Conservation (phyloP, 2,888 invertebrate genomes). For the Nomada fucata region DNA sequence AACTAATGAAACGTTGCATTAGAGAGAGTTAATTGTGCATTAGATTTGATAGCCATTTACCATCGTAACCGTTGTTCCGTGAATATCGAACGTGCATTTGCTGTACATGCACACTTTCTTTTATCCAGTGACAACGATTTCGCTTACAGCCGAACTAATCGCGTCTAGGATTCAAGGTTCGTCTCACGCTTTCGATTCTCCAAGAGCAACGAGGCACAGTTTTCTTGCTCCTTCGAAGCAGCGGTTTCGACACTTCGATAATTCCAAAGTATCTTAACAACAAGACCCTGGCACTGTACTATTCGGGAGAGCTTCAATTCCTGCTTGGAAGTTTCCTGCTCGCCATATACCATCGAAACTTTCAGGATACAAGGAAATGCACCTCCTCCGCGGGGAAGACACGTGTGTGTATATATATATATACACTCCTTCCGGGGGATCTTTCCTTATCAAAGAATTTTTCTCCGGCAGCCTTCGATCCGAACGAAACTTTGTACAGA, state of each 20-base stretch:
- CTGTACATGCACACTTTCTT: neutral
- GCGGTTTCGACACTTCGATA: constrained; percentile 28
- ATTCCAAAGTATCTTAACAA: constrained; percentile 54
- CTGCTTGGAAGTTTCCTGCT: constrained; percentile 16
- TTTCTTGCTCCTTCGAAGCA: neutral
- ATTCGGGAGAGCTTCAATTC: constrained; percentile 20
- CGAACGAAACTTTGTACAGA: constrained; percentile 26
- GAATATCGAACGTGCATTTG: too few relatives aligned
- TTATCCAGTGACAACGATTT: neutral
- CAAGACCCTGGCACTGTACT: constrained; percentile 20
- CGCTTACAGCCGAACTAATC: neutral
- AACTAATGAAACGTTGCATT: too few relatives aligned
- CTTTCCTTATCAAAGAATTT: constrained; percentile 43
- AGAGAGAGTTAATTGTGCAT: too few relatives aligned
- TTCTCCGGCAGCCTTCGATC: constrained; percentile 12
- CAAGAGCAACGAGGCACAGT: neutral
- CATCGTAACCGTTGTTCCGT: too few relatives aligned
- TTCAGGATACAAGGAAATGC: constrained; percentile 28
- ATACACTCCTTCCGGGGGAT: constrained; percentile 8
- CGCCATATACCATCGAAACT: constrained; percentile 28
- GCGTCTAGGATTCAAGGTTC: neutral
- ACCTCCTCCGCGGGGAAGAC: constrained; percentile 10
- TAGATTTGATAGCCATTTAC: too few relatives aligned
- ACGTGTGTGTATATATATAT: constrained; percentile 14
- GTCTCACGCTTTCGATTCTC: neutral